These are phyloP conservation scores for Sminthopsis crassicaudata DNA, from an alignment of 2,113 vertebrate genomes.

Conservation along the genomic window DNA sequence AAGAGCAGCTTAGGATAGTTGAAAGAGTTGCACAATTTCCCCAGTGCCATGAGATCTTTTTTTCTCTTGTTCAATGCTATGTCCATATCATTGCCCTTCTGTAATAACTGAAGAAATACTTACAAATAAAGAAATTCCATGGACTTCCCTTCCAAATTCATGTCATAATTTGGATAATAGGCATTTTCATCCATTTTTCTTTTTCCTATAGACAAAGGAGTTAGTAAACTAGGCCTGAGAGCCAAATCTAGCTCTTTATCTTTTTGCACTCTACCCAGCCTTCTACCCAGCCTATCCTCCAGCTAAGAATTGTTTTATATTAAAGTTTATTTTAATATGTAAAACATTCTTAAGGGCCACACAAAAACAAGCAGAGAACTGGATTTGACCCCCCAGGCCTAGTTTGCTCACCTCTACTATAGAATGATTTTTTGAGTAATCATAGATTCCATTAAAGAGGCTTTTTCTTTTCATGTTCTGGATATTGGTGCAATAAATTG, in stretches of 20 bases:
- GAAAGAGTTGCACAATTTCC: background rate
- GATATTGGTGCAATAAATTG: background rate
- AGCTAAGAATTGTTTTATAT: background rate
- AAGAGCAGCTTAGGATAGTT: background rate
- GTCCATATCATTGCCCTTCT: background rate
- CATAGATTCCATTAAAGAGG: background rate
- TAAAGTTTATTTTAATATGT: background rate
- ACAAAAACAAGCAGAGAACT: background rate
- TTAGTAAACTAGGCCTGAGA: background rate
- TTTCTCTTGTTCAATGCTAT: background rate
- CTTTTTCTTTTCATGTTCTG: background rate
- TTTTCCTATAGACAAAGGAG: background rate
- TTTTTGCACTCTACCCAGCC: background rate
- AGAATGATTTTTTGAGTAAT: background rate
- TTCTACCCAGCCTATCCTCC: no score
- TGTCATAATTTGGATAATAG: background rate
- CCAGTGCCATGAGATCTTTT: background rate
- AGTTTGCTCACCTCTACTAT: background rate
- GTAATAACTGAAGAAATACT: background rate
- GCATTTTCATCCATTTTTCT: background rate
- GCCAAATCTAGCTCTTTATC: background rate
- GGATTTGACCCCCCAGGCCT: background rate
- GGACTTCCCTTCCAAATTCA: background rate
- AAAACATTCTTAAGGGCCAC: background rate
- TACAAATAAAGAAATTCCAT: background rate